Evolutionary conservation across 2,888 invertebrate species (phyloP).

Genomic region (Leucoma salicis): DNA sequence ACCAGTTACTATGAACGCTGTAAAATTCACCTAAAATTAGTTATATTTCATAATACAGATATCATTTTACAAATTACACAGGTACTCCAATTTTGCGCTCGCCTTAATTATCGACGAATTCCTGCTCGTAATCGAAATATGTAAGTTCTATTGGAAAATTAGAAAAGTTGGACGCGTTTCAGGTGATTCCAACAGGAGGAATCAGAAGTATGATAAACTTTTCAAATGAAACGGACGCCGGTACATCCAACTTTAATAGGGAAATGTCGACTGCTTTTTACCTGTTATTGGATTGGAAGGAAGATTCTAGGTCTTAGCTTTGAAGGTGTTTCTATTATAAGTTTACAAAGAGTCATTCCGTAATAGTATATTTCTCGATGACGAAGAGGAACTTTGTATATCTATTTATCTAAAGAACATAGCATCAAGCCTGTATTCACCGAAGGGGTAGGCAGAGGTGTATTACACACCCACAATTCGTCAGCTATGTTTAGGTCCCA

Average conservation of each 20-base stretch:
- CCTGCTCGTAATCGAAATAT: slow-evolving; percentile 50
- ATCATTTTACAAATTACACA: neutral
- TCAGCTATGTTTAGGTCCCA: too few relatives aligned
- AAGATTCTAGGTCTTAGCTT: neutral
- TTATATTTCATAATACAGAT: neutral
- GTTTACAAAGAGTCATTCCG: too few relatives aligned
- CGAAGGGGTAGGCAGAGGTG: too few relatives aligned
- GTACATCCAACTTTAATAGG: slow-evolving; percentile 38
- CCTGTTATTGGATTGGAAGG: slow-evolving; percentile 10
- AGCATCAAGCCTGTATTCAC: too few relatives aligned
- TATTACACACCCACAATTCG: too few relatives aligned
- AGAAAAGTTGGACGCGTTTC: slow-evolving; percentile 67
- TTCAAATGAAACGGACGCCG: slow-evolving; percentile 48
- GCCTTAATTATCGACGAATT: slow-evolving; percentile 45
- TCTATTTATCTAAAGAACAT: too few relatives aligned
- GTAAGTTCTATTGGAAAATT: slow-evolving; percentile 73
- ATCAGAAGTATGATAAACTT: slow-evolving; percentile 61
- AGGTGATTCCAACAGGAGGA: slow-evolving; percentile 44
- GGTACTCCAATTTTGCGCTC: neutral
- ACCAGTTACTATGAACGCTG: too few relatives aligned
- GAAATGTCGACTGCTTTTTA: slow-evolving; percentile 32
- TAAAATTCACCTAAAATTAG: too few relatives aligned
- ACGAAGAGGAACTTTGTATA: too few relatives aligned
- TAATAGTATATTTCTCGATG: too few relatives aligned
- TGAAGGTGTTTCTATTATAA: too few relatives aligned